Base-by-base conservation (phyloP, 2,113 vertebrate species). In the Rhinolophus sinicus region DNA sequence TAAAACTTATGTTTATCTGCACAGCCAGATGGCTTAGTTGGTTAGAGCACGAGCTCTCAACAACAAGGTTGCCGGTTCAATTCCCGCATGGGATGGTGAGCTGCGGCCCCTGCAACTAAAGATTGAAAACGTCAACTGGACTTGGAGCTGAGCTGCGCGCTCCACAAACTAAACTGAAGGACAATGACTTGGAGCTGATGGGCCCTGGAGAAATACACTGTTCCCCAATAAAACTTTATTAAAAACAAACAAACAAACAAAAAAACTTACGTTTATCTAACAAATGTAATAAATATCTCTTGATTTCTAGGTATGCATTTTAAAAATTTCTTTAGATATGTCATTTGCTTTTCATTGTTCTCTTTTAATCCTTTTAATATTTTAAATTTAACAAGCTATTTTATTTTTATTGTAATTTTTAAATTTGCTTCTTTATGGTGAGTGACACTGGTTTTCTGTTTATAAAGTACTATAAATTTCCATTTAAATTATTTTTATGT, bases 381-480 rank as follows among this genome's bases (percentile, higher is more conserved):
- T 93, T 84, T 47, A 60, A 40, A 73, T 88, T 92, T 84, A 86
- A 64, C n/a, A 83, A 75, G 6, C 24, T 90, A 54, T 82, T 97
- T 86, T 75, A 40, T 87, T 96, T 93, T 93, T 78, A 60, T 80
- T 75, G 33, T 52, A n/a, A 75, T 85, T 92, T 83, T 30, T 0
- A 47, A 83, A 75, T 81, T 86, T 92, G 30, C 22, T 93, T 47
- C 10, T 70, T 76, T 82, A 81, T 60, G 30, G 54, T 11, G 28
- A 47, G 19, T 52, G 30, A 83, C 33, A 65, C 19, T 92, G 15
- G 13, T 28, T 95, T 80, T 91, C 69, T 19, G 35, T 76, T 77
- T 73, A 77, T 54, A 40, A 38, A 50, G 47, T 69, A 47, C 56
- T 92, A n/a, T 58, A 70, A 62, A 69, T 16, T 69, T 78, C 26